A percentile compares a stretch with the other conserved stretches of the same genome.
phyloP scores from a whole-genome alignment of 2,888 invertebrate species.

The Synanthedon formicaeformis region DNA sequence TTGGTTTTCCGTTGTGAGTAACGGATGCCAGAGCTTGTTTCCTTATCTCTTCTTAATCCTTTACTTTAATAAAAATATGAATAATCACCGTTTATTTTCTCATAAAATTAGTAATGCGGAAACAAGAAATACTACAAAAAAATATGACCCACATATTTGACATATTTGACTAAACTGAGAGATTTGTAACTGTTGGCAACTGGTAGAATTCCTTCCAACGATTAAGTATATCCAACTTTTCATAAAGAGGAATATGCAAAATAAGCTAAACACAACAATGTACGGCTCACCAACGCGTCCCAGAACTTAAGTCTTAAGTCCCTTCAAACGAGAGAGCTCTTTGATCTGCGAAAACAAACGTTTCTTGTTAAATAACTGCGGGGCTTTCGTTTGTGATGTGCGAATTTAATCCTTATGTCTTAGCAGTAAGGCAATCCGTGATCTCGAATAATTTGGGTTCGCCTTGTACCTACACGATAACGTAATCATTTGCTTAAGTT shows the following conservation, averaged over 20 bases:
- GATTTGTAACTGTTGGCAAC: background rate
- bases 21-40: too few species aligned
- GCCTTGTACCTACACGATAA: background rate
- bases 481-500: background rate
- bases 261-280: background rate
- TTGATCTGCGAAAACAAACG: background rate
- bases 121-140: too few species aligned
- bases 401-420: slow-evolving; percentile 4
- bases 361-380: background rate
- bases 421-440: background rate
- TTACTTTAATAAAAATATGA: too few species aligned
- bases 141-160: too few species aligned
- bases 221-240: slow-evolving; percentile 6
- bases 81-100: too few species aligned
- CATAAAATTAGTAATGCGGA: too few species aligned
- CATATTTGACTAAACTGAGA: background rate
- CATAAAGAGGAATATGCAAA: background rate
- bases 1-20: too few species aligned
- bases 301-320: background rate
- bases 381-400: background rate
- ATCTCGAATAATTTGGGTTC: background rate
- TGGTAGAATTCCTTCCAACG: slow-evolving; percentile 3
- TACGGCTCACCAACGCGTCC: background rate
- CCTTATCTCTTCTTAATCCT: too few species aligned
- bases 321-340: background rate